Percentiles rank a stretch among this genome's conserved stretches.
Conservation (phyloP, 2,888 invertebrate genomes). For the Thumatha senex region DNA sequence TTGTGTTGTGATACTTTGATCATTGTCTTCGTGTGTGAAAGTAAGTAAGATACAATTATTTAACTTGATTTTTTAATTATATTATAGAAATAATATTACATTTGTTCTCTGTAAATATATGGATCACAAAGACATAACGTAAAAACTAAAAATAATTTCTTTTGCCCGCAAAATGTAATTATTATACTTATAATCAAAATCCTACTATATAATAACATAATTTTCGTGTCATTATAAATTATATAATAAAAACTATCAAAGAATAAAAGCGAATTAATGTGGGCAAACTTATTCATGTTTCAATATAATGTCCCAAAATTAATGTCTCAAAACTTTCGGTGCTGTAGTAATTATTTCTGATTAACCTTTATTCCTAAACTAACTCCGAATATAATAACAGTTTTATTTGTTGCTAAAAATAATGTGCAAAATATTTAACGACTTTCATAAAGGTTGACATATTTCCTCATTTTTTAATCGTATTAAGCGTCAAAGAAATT, state of each 20-base stretch:
- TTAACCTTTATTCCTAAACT: conserved; percentile 12
- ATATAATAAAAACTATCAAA: too few relatives aligned
- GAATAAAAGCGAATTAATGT: too few relatives aligned
- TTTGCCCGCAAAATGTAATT: too few relatives aligned
- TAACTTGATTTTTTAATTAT: not conserved
- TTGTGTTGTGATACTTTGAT: conserved; percentile 61
- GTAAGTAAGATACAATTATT: conserved; percentile 55
- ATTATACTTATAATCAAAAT: too few relatives aligned
- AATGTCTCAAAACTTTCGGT: too few relatives aligned
- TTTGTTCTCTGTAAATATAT: not conserved
- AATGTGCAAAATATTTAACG: not conserved
- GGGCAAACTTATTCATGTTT: too few relatives aligned
- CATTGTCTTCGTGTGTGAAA: conserved; percentile 60
- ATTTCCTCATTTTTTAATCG: too few relatives aligned
- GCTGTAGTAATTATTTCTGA: conserved; percentile 2
- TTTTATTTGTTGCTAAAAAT: not conserved
- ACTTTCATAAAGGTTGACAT: too few relatives aligned
- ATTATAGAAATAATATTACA: not conserved
- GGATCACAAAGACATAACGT: not conserved
- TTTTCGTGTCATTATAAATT: too few relatives aligned
- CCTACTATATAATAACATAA: too few relatives aligned
- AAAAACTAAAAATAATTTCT: not conserved
- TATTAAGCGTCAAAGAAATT: too few relatives aligned
- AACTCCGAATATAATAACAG: not conserved
- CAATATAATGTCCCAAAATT: too few relatives aligned